Conservation (phyloP, 2,113 vertebrate species). For the Hippopotamus amphibius region DNA sequence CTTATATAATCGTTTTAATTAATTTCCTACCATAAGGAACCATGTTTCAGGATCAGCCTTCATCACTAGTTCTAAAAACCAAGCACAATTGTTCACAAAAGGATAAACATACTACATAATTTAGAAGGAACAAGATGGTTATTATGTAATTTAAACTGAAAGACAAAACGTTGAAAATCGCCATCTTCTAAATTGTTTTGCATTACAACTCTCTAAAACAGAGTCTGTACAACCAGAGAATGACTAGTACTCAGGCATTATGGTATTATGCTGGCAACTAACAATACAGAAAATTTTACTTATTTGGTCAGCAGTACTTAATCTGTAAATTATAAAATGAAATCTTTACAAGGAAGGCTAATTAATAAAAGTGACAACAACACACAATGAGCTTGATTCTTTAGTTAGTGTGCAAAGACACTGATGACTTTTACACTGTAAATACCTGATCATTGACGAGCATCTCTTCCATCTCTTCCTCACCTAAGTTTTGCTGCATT, state of each 20-base stretch:
- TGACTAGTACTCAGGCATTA: background rate
- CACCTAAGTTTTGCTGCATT: constrained; percentile 87
- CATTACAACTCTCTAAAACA: background rate
- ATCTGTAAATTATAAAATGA: background rate
- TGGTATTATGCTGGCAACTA: background rate
- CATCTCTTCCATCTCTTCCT: constrained; percentile 90
- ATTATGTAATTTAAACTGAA: constrained; percentile 8
- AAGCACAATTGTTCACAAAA: constrained; percentile 22
- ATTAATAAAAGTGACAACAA: background rate
- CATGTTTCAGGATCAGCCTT: background rate
- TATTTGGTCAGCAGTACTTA: background rate
- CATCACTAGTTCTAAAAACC: background rate
- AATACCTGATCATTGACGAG: constrained; percentile 94
- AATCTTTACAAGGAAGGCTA: background rate
- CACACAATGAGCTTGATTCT: background rate
- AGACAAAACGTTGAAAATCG: background rate
- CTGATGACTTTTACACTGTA: background rate
- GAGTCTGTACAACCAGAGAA: background rate
- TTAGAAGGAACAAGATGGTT: constrained; percentile 44
- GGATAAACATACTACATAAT: background rate
- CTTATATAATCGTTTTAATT: background rate
- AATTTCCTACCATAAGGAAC: background rate
- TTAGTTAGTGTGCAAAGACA: background rate
- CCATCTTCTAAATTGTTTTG: constrained; percentile 11
- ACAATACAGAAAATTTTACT: background rate